Conservation (phyloP, 1,140 invertebrate species). For the Drosophila ogumai region DNA sequence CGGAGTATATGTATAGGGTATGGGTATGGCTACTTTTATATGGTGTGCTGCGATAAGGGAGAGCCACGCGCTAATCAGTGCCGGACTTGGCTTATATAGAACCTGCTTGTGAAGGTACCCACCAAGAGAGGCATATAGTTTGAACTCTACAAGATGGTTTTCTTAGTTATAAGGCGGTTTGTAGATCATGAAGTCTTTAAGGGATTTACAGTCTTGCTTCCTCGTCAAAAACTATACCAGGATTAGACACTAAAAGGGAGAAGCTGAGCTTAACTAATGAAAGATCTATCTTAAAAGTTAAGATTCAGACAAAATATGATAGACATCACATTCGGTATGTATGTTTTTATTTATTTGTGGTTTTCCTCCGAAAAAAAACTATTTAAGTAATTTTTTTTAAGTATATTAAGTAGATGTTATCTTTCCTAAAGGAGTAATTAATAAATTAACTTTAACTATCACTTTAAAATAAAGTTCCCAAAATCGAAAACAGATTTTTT, state of each 20-base stretch:
- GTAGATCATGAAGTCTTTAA: neutral
- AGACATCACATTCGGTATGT: no score
- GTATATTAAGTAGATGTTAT: no score
- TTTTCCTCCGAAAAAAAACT: no score
- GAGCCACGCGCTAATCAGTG: slow-evolving; percentile 48
- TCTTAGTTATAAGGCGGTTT: neutral
- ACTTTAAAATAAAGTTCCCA: neutral
- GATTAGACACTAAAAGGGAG: no score
- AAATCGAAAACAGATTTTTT: neutral
- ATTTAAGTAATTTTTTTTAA: no score
- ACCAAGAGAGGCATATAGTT: neutral
- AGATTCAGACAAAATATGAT: neutral
- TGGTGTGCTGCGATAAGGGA: slow-evolving; percentile 47
- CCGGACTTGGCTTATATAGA: slow-evolving; percentile 5
- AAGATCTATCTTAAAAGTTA: neutral
- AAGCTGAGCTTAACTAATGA: neutral
- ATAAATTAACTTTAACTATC: no score
- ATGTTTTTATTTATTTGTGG: no score
- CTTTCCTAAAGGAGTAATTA: no score
- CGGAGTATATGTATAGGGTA: no score
- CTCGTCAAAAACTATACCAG: neutral
- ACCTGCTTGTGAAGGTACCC: neutral
- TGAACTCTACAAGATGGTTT: neutral
- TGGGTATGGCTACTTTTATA: neutral
- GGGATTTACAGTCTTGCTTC: neutral